Percentiles rank a stretch among this genome's conserved stretches.
phyloP scores from a whole-genome alignment of 2,797 vertebrate species.

The Basileuterus tristriatus region DNA sequence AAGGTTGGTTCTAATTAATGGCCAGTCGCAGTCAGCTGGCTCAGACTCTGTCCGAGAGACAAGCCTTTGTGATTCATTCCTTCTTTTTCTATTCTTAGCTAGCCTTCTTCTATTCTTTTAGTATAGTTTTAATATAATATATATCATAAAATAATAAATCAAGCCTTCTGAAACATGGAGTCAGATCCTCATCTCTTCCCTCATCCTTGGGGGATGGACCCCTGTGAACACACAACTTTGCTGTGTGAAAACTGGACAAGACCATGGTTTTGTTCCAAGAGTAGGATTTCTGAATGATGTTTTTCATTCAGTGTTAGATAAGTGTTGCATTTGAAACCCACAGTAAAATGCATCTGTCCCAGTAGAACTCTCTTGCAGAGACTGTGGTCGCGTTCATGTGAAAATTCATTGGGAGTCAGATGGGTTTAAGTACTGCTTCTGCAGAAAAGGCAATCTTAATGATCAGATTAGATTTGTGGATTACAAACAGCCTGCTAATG shows the following conservation, averaged over 20 bases:
- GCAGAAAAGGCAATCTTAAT: background rate
- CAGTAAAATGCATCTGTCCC: background rate
- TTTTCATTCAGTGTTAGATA: background rate
- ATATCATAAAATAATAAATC: no score
- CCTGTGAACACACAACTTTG: no score
- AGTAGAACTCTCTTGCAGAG: background rate
- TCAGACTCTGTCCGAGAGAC: no score
- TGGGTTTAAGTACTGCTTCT: background rate
- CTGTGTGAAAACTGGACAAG: background rate
- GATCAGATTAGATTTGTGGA: background rate
- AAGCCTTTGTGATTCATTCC: no score
- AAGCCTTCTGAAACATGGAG: no score
- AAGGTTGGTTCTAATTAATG: no score
- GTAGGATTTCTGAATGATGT: background rate
- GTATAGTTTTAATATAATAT: no score
- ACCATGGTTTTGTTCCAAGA: background rate
- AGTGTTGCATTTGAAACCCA: background rate
- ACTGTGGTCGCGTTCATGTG: accelerated
- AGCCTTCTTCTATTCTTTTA: no score
- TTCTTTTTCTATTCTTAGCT: no score
- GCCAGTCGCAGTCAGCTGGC: no score
- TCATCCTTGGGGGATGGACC: no score
- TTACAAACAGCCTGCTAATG: background rate
- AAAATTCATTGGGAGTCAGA: background rate
- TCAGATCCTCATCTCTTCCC: no score